Conservation (phyloP, 2,888 invertebrate genomes). For the Gari tellinella region DNA sequence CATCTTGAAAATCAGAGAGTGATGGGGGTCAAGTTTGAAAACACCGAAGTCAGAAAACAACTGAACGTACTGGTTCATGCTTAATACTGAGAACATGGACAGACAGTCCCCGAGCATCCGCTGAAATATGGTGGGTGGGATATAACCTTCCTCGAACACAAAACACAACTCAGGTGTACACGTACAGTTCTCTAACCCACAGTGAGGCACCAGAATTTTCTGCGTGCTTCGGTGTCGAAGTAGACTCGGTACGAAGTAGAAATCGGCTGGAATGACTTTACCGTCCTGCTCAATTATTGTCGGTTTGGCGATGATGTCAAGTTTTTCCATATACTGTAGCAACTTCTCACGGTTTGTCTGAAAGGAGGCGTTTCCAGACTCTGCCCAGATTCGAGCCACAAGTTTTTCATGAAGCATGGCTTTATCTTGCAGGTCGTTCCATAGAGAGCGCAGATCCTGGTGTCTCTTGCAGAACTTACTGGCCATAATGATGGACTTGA, state of each 20-base stretch:
- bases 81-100: conserved; percentile 34
- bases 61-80: conserved; percentile 38
- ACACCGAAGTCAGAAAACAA: conserved; percentile 48
- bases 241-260: conserved; percentile 59
- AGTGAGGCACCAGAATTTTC: conserved; percentile 3
- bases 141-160: conserved; percentile 54
- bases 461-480: conserved; percentile 44
- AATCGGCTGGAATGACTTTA: conserved; percentile 27
- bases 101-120: conserved; percentile 54
- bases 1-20: conserved; percentile 44
- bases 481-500: conserved; percentile 53
- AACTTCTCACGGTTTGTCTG: conserved; percentile 32
- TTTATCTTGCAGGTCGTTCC: conserved; percentile 52
- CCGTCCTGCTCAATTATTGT: conserved; percentile 46
- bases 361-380: conserved; percentile 38
- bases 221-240: conserved; percentile 32
- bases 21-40: conserved; percentile 46
- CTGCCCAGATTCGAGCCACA: conserved; percentile 43
- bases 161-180: conserved; percentile 52
- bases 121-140: conserved; percentile 55
- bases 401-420: conserved; percentile 50
- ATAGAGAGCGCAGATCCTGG: conserved; percentile 36
- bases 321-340: conserved; percentile 53
- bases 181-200: conserved; percentile 1
- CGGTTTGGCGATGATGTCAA: conserved; percentile 58